Conservation (phyloP, 1,140 invertebrate genomes). For the Argopecten irradians region DNA sequence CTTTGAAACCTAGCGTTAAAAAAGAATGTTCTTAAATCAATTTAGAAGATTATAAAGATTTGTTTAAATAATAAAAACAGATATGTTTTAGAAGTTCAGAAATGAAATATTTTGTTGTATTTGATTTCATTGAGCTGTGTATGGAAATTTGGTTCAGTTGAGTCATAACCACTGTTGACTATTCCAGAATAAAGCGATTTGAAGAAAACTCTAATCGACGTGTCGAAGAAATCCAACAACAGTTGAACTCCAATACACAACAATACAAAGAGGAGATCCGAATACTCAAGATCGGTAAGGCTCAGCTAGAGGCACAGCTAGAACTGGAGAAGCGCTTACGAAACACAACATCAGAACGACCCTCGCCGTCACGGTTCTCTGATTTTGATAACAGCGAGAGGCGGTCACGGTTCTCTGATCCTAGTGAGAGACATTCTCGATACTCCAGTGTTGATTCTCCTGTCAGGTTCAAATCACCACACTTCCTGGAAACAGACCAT, state of each 20-base stretch:
- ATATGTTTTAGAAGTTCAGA: too few relatives aligned
- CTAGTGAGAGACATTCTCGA: too few relatives aligned
- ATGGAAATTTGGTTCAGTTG: not conserved
- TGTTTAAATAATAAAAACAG: too few relatives aligned
- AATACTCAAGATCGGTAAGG: constrained; percentile 52
- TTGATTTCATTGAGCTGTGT: too few relatives aligned
- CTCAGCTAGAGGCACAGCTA: constrained; percentile 47
- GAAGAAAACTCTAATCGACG: constrained; percentile 40
- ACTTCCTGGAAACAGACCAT: not conserved
- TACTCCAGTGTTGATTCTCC: not conserved
- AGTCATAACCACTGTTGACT: not conserved
- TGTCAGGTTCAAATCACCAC: not conserved
- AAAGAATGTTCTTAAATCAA: too few relatives aligned
- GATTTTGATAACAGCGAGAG: not conserved
- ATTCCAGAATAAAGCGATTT: constrained; percentile 35
- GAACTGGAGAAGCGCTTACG: constrained; percentile 31
- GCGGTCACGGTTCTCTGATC: too few relatives aligned
- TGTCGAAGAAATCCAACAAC: constrained; percentile 34
- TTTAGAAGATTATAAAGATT: too few relatives aligned
- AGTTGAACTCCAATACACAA: constrained; percentile 50
- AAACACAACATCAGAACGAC: not conserved
- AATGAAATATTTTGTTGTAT: too few relatives aligned
- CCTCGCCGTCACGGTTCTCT: not conserved
- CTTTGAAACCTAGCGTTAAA: too few relatives aligned
- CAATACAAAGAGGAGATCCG: constrained; percentile 55